These are phyloP conservation scores for Phrixothrix hirtus DNA, from an alignment of 2,888 invertebrate genomes.

Conservation along the genomic window DNA sequence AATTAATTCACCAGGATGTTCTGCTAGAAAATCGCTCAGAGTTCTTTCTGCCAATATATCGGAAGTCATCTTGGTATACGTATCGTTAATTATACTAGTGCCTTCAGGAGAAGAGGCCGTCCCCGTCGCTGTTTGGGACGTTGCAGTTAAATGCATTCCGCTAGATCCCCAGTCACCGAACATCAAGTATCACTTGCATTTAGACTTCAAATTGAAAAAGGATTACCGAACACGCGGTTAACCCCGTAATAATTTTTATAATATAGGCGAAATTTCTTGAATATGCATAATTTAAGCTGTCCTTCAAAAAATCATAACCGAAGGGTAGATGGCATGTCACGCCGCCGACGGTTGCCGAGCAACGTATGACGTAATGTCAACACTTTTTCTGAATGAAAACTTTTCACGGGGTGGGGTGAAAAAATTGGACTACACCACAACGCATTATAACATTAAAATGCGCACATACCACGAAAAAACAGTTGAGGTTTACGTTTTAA, in stretches of 20 bases:
- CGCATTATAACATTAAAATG: constrained; percentile 34
- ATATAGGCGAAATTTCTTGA: no score
- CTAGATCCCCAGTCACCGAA: constrained; percentile 48
- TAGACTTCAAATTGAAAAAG: constrained; percentile 10
- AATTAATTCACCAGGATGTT: constrained; percentile 90
- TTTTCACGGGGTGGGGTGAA: constrained; percentile 60
- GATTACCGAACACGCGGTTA: constrained; percentile 4
- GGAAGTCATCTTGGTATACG: constrained; percentile 77
- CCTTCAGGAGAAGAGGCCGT: constrained; percentile 73
- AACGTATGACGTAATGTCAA: constrained; percentile 55
- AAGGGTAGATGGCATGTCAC: constrained; percentile 37
- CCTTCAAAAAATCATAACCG: constrained; percentile 22
- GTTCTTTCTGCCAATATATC: constrained; percentile 83
- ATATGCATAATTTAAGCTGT: no score
- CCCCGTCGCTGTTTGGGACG: constrained; percentile 59
- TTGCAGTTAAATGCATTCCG: constrained; percentile 58
- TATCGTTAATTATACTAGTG: constrained; percentile 75
- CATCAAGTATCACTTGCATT: constrained; percentile 40
- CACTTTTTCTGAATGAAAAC: constrained; percentile 65
- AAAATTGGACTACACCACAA: constrained; percentile 48
- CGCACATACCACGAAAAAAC: constrained; percentile 25
- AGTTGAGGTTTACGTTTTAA: constrained; percentile 22
- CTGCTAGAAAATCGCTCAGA: constrained; percentile 80
- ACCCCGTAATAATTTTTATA: constrained; percentile 3
- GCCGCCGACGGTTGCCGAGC: constrained; percentile 51